Base-by-base conservation (phyloP, 2,888 invertebrate species). In the Trachelus troglodyta region DNA sequence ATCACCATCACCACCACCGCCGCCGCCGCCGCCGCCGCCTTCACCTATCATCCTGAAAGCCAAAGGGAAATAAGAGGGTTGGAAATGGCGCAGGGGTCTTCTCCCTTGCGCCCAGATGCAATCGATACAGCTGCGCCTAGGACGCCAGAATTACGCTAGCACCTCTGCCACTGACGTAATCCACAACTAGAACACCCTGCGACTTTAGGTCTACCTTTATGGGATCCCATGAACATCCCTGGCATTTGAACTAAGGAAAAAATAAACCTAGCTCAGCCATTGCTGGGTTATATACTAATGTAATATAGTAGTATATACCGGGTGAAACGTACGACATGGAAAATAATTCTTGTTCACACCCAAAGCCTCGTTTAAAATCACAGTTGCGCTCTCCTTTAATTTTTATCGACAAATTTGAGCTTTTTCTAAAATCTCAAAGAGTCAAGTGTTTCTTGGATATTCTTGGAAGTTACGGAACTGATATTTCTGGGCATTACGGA, bases 121-220 rank as follows among this genome's bases (percentile, higher is more conserved):
- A 87, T 88, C 86, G 82, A 87, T 87, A 86, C 81, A 87, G 84
- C 85, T 82, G 81, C 76, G 81, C 81, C 56, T 81, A 77, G 80
- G 83, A 79, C 82, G 79, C 80, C 82, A 81, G 82, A 81, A 82
- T 84, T 81, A 81, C 81, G 79, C 79, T 73, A 69, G 34, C 68
- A 69, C 12, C 37, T 73, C 56, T 34, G 35, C 69, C 35, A 33
- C 56, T 56, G 78, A 69, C 30, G 31, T 33, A 71, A 71, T 56
- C 56, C 6, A 56, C 23, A 56, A 56, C 56, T 56, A 56, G 56
- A 56, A 56, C 56, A 56, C 56, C 56, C 56, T 56, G 56, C 23
- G 56, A 56, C 56, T 12, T n/a, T 40, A 73, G 35, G 40, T 69
- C 30, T 69, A n/a, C 33, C 23, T 23, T 56, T 2, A 56, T 23